Percentiles rank a stretch among this genome's conserved stretches.
phyloP scores from a whole-genome alignment of 2,113 vertebrate genomes.

The Apeltes quadracus region DNA sequence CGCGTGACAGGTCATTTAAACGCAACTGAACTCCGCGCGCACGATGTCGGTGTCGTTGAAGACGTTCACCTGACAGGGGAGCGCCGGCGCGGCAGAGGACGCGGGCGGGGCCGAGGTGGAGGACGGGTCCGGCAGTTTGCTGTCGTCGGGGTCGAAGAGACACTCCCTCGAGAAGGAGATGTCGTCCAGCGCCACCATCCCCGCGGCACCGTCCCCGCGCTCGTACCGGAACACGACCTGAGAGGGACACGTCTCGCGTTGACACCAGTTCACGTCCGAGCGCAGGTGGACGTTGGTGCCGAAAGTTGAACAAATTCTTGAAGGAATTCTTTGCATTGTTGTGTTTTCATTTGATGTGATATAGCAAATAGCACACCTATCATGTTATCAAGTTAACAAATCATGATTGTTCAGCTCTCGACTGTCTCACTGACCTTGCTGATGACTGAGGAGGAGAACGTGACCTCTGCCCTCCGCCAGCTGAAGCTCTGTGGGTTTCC shows the following conservation, averaged over 20 bases:
- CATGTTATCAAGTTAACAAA: background rate
- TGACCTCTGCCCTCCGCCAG: conserved; percentile 76
- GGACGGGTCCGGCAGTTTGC: conserved; percentile 57
- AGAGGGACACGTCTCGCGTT: no score
- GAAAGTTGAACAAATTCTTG: no score
- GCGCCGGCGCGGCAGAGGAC: conserved; percentile 25
- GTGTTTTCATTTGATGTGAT: background rate
- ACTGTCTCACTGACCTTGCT: conserved; percentile 70
- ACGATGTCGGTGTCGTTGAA: no score
- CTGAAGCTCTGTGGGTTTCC: conserved; percentile 54
- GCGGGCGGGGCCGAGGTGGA: conserved; percentile 50
- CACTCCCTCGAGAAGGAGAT: conserved; percentile 78
- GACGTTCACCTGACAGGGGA: conserved; percentile 69
- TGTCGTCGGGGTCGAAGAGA: conserved; percentile 72
- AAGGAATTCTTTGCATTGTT: no score
- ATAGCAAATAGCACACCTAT: no score
- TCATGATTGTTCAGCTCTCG: no score
- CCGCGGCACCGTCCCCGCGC: conserved; percentile 18
- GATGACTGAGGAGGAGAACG: conserved; percentile 62
- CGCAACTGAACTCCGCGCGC: background rate
- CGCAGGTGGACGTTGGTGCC: background rate
- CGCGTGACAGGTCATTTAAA: background rate
- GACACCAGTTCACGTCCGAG: no score
- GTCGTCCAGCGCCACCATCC: conserved; percentile 75
- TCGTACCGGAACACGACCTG: conserved; percentile 76